phyloP scores from a whole-genome alignment of 1,140 invertebrate species.

The Delia radicum region DNA sequence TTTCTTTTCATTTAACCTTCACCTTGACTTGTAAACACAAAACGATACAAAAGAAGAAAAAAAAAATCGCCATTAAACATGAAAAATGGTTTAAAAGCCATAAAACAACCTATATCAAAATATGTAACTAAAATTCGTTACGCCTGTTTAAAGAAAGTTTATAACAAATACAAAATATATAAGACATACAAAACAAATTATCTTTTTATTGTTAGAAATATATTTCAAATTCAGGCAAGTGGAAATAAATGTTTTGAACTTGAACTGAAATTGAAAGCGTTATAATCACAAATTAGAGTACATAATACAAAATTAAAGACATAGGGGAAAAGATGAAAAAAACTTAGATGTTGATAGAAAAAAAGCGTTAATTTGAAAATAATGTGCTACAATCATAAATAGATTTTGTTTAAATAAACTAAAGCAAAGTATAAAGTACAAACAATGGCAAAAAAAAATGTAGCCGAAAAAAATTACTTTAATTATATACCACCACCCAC shows the following conservation, averaged over 20 bases:
- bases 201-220: background rate
- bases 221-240: background rate
- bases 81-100: background rate
- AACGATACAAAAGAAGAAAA: background rate
- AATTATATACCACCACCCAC: slow-evolving; percentile 15
- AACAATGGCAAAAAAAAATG: background rate
- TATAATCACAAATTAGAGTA: slow-evolving; percentile 5
- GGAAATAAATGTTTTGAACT: slow-evolving; percentile 19
- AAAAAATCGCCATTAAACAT: background rate
- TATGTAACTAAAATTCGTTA: background rate
- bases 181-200: background rate
- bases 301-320: background rate
- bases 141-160: slow-evolving; percentile 4
- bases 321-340: background rate
- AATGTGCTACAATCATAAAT: slow-evolving; percentile 18
- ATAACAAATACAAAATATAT: background rate
- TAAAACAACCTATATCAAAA: background rate
- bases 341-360: background rate
- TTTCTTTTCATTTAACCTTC: background rate
- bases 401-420: slow-evolving; percentile 6
- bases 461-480: slow-evolving; percentile 21
- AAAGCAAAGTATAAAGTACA: background rate
- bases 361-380: slow-evolving; percentile 20
- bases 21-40: background rate
- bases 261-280: slow-evolving; percentile 25